Conservation (phyloP, 2,113 vertebrate species). For the Caranx melampygus region DNA sequence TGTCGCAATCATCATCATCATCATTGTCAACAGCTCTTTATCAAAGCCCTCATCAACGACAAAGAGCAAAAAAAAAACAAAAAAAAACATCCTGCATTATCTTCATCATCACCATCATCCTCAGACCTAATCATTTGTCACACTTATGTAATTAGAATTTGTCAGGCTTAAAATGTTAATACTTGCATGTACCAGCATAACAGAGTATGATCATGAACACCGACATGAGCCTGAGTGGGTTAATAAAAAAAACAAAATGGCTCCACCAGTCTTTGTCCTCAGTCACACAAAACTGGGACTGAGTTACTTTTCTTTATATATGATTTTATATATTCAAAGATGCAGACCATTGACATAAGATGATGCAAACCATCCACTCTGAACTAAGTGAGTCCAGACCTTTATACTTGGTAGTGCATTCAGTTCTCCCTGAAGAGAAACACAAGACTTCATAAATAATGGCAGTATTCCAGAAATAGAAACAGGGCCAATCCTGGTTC, state of each 20-base stretch:
- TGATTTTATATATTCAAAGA: slow-evolving; percentile 23
- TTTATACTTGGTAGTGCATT: slow-evolving; percentile 41
- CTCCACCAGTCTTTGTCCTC: slow-evolving; percentile 3
- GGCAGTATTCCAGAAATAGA: slow-evolving; percentile 66
- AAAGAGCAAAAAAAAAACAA: background rate
- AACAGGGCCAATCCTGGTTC: slow-evolving; percentile 44
- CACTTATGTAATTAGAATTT: background rate
- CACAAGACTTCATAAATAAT: slow-evolving; percentile 67
- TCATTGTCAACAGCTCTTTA: background rate
- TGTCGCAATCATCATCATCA: background rate
- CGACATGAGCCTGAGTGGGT: background rate
- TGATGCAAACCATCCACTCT: slow-evolving; percentile 43
- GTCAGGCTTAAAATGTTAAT: background rate
- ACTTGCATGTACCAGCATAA: background rate
- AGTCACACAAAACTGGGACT: background rate
- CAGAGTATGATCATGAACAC: background rate
- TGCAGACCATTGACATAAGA: slow-evolving; percentile 15
- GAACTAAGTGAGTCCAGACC: slow-evolving; percentile 40
- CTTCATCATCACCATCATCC: background rate
- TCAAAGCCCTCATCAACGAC: background rate
- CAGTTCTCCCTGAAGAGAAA: slow-evolving; percentile 46
- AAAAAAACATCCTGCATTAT: background rate
- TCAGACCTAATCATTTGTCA: background rate
- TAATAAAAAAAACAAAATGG: slow-evolving; percentile 14
- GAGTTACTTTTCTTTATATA: slow-evolving; percentile 2